phyloP scores from a whole-genome alignment of 2,888 invertebrate species.

The Aspidiotus destructor region DNA sequence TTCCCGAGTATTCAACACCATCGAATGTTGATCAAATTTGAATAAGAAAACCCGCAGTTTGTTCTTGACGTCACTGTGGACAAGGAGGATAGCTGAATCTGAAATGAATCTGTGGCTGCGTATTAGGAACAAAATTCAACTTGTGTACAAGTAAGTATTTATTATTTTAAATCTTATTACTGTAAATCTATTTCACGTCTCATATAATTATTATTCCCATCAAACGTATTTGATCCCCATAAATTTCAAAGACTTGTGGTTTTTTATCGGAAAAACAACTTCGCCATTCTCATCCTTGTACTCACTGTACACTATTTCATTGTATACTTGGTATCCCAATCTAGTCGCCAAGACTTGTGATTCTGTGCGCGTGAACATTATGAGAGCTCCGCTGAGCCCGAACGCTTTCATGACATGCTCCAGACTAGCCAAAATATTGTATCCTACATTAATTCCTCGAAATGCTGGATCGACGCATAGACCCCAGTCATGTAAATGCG shows the following conservation, averaged over 20 bases:
- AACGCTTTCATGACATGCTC: conserved; percentile 12
- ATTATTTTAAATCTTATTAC: too few relatives aligned
- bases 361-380: conserved; percentile 24
- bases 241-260: conserved; percentile 19
- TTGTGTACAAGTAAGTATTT: too few relatives aligned
- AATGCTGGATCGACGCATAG: conserved; percentile 26
- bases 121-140: too few relatives aligned
- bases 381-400: conserved; percentile 17
- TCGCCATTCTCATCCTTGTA: conserved; percentile 29
- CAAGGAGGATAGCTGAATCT: too few relatives aligned
- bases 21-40: too few relatives aligned
- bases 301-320: conserved; percentile 28
- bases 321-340: conserved; percentile 24
- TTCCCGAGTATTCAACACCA: too few relatives aligned
- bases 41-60: too few relatives aligned
- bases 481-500: conserved; percentile 32
- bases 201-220: too few relatives aligned
- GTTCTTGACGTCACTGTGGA: too few relatives aligned
- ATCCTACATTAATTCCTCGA: conserved; percentile 22
- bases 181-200: too few relatives aligned
- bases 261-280: conserved; percentile 20
- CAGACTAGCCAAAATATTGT: conserved; percentile 14
- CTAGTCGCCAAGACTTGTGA: conserved; percentile 28
- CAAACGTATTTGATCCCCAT: conserved; percentile 14
- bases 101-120: too few relatives aligned